phyloP scores from a whole-genome alignment of 2,113 vertebrate genomes.

The Oryzias javanicus region DNA sequence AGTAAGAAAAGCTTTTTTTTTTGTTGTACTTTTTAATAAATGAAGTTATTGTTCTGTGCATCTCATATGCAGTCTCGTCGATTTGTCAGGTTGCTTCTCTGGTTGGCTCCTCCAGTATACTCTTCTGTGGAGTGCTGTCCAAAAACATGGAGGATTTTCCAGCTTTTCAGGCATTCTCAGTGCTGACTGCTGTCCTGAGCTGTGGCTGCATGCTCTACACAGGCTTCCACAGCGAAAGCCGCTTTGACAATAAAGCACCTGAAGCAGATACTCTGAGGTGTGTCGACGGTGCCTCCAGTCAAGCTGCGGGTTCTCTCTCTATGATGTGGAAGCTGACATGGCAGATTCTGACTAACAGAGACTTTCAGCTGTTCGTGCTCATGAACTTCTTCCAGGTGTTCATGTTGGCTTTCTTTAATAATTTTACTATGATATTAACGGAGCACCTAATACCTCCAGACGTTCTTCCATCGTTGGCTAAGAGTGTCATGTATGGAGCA shows the following conservation, averaged over 20 bases:
- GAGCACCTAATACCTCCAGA: constrained; percentile 86
- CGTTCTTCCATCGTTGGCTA: constrained; percentile 78
- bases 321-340: constrained; percentile 72
- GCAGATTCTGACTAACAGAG: constrained; percentile 83
- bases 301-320: constrained; percentile 66
- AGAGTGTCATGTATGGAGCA: constrained; percentile 87
- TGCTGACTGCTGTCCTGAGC: constrained; percentile 74
- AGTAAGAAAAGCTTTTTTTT: constrained; percentile 26
- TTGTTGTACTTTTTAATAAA: neutral
- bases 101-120: constrained; percentile 80
- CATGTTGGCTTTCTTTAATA: constrained; percentile 85
- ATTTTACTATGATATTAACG: constrained; percentile 90
- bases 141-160: constrained; percentile 84
- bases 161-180: constrained; percentile 76
- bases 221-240: constrained; percentile 75
- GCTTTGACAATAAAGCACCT: constrained; percentile 69
- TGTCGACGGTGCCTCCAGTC: constrained; percentile 1
- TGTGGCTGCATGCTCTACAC: constrained; percentile 83
- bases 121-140: constrained; percentile 85
- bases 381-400: constrained; percentile 95
- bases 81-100: constrained; percentile 75
- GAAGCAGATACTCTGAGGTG: neutral
- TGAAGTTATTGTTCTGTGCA: neutral
- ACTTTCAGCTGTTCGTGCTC: constrained; percentile 83
- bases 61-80: neutral